Evolutionary conservation across 2,797 vertebrate species (phyloP).

Genomic region (Lepidocolaptes lacrymiger): DNA sequence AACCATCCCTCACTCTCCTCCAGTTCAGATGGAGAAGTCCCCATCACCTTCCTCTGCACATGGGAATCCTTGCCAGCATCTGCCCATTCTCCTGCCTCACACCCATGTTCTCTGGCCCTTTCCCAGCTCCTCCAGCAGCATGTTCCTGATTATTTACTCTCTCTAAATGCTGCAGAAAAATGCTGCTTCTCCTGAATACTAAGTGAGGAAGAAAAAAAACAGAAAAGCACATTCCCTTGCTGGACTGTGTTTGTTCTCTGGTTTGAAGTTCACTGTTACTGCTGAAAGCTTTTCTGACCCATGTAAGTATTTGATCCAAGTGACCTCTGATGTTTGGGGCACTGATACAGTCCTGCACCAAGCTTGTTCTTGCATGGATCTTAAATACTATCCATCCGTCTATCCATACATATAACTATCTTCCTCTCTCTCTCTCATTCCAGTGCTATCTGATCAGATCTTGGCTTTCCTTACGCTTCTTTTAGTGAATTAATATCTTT

Average conservation of each 20-base stretch:
- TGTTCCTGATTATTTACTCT: slow-evolving; percentile 26
- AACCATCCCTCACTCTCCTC: not conserved
- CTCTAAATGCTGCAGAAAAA: slow-evolving; percentile 31
- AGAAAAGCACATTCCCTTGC: not conserved
- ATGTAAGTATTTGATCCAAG: not conserved
- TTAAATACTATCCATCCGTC: not conserved
- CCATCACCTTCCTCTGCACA: not conserved
- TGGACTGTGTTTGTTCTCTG: not conserved
- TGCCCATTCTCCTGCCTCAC: not conserved
- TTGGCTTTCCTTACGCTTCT: slow-evolving; percentile 30
- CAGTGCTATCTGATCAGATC: slow-evolving; percentile 8
- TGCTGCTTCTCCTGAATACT: slow-evolving; percentile 33
- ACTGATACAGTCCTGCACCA: not conserved
- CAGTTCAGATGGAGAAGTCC: not conserved
- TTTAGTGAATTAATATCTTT: not conserved
- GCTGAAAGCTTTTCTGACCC: not conserved
- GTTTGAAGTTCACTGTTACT: not conserved
- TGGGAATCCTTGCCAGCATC: not conserved
- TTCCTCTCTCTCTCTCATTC: not conserved
- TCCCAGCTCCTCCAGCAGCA: slow-evolving; percentile 31
- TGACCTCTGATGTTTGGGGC: not conserved
- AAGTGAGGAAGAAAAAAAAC: not conserved
- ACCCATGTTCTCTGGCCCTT: slow-evolving; percentile 4
- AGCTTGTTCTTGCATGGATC: not conserved
- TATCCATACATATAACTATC: not conserved